phyloP scores from a whole-genome alignment of 2,113 vertebrate genomes.

The Cyprinus carpio region DNA sequence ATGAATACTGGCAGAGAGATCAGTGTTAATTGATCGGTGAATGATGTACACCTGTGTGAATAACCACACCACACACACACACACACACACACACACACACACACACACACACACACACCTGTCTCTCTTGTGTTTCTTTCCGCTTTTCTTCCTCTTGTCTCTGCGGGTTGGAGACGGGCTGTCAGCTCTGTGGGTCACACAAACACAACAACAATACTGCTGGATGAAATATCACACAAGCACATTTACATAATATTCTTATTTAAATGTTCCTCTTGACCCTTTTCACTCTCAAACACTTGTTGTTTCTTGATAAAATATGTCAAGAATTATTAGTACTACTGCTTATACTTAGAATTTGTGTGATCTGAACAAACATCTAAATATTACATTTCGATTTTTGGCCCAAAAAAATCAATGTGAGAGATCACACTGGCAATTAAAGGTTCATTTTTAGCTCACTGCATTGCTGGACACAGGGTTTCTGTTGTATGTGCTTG shows the following conservation, averaged over 20 bases:
- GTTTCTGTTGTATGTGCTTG: background rate
- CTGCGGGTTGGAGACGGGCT: constrained; percentile 89
- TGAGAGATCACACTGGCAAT: background rate
- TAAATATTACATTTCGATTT: background rate
- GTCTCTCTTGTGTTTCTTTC: constrained; percentile 93
- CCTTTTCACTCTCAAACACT: background rate
- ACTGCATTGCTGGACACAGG: background rate
- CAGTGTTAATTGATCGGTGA: background rate
- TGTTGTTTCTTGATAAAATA: background rate
- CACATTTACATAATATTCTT: background rate
- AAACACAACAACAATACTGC: constrained; percentile 45
- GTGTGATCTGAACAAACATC: background rate
- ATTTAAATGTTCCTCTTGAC: background rate
- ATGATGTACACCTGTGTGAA: background rate
- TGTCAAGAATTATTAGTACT: background rate
- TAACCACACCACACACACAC: constrained; percentile 10
- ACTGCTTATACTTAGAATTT: background rate
- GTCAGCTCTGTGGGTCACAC: constrained; percentile 77
- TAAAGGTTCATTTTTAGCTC: background rate
- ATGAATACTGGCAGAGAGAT: background rate
- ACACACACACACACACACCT: constrained; percentile 74
- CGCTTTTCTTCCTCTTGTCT: constrained; percentile 90
- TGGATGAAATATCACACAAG: constrained; percentile 8
- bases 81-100: constrained; percentile 65
- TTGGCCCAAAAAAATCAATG: background rate